Evolutionary conservation across 2,888 invertebrate species (phyloP), one percentile per base, ranked within the genome.

Genomic region (Lasius fuliginosus): DNA sequence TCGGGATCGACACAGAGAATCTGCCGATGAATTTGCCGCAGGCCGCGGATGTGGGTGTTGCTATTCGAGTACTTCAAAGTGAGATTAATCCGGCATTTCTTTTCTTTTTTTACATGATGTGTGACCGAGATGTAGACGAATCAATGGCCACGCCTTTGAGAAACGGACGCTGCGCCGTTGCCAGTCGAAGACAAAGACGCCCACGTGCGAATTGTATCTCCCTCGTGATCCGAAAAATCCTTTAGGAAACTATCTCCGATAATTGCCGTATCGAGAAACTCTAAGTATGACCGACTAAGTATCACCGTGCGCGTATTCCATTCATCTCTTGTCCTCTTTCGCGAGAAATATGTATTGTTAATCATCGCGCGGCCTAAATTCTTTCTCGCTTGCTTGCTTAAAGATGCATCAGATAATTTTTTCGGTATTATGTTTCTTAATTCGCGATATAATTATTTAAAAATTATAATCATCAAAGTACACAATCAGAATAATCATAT

Each of bases 121-220:
- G 33, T 73, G 76, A 71, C 65, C 68, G 71, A 49, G 58, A 76
- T 64, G 60, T 88, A 85, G 83, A 83, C 76, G 82, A 88, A 77
- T 81, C 82, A 85, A 65, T 68, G 83, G 67, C 82, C 84, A 68
- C 77, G 68, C 85, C 73, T 86, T 82, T 82, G 82, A 68, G 85
- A 85, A 85, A 23, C 75, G 46, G 69, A 46, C 75, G 75, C 69
- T 71, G 60, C 69, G 49, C 67, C 62, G 75, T 75, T 82, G 74
- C 76, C 49, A 79, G 77, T 71, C 73, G 74, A 83, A 82, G 76
- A 84, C 86, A 86, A 84, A 68, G 83, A 88, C 85, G 65, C 89
- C 85, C 81, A 89, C 89, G 83, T 73, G 68, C 79, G 36, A 81
- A 85, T 85, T 74, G 67, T 75, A 86, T 86, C 77, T 85, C 69